Conservation (phyloP, 1,140 invertebrate genomes). For the Archivesica marissinica region DNA sequence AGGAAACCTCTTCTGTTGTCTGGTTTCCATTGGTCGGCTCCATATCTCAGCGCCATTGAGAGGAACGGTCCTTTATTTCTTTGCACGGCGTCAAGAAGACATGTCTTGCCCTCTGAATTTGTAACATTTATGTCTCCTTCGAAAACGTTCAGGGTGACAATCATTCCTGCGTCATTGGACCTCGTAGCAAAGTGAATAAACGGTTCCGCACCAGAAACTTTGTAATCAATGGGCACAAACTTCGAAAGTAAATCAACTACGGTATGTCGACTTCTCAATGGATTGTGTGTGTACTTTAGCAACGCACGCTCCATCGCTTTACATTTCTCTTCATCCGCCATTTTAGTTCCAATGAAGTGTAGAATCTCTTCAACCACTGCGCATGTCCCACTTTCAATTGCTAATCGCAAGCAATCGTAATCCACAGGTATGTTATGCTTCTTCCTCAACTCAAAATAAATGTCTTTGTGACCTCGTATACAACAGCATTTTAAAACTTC, state of each 20-base stretch:
- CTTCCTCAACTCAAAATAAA: background rate
- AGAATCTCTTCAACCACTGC: background rate
- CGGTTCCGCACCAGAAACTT: background rate
- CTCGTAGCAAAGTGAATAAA: background rate
- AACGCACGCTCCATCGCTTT: background rate
- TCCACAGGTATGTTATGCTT: background rate
- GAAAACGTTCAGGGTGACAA: background rate
- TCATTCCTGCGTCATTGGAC: background rate
- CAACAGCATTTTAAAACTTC: background rate
- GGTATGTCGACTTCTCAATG: background rate
- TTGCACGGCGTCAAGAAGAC: background rate
- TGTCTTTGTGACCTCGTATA: background rate
- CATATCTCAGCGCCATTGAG: background rate
- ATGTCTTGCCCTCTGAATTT: background rate
- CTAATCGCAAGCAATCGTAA: background rate
- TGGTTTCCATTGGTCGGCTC: background rate
- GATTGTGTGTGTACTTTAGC: background rate
- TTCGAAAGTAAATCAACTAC: background rate
- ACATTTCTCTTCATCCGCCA: background rate
- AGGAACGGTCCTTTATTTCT: slow-evolving; percentile 1
- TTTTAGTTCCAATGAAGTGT: background rate
- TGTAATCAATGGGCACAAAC: slow-evolving; percentile 2
- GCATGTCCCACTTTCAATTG: background rate
- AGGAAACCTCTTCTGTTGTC: background rate
- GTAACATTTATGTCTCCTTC: slow-evolving; percentile 8